Evolutionary conservation across 2,888 invertebrate species (phyloP), one percentile per base, ranked within the genome.

Genomic region (Selenia dentaria): DNA sequence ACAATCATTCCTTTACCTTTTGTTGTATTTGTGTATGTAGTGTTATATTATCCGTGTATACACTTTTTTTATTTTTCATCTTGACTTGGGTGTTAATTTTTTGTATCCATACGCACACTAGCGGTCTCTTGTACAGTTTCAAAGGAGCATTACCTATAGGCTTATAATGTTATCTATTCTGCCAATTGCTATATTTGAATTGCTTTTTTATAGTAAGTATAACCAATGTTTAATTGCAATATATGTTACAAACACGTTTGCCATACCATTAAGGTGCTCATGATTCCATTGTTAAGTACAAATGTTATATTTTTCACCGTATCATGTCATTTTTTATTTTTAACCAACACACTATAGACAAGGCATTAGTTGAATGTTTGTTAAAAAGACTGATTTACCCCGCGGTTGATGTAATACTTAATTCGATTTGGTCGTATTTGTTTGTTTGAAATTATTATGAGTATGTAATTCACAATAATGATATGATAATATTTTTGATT

Each of bases 301-400:
- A 79, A 75, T 57, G 10, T 66, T 48, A 57, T 62, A 56, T 54
- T 63, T 16, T 57, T 54, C 60, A 70, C 9, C 11, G 29, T 31
- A 40, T 41, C 47, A 33, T 34, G 22, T 32, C 31, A 28, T 35
- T 12, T 14, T 26, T 5, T 66, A 25, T 9, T 54, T 59, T 54
- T 61, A 48, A 41, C 18, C 29, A 31, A 26, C 16, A 16, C 2
- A 37, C 36, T 36, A 41, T 41, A 41, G 37, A 40, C 51, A 54
- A 52, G 33, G 13, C 65, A 64, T 70, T 54, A 50, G 54, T 60
- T 64, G 55, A 69, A 50, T 55, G 68, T 74, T 67, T 62, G 38
- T 62, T 59, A 62, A 13, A 68, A 83, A 85, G 86, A 87, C 86
- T 87, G 86, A 86, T 83, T 77, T 78, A 46, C 35, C 38, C 50